Conservation (phyloP, 2,113 vertebrate species). For the Riparia riparia region DNA sequence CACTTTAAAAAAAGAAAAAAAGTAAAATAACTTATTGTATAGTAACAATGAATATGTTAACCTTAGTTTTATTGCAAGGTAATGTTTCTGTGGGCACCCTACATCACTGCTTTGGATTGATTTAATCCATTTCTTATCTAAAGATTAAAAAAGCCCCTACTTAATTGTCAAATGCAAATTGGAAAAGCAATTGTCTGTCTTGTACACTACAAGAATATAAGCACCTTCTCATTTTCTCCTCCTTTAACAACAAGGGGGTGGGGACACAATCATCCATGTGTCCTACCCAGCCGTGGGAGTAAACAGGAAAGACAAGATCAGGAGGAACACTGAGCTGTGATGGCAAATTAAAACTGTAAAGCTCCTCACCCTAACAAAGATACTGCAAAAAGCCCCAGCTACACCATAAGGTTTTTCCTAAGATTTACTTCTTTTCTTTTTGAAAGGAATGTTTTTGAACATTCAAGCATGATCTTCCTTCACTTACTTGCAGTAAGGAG, state of each 20-base stretch:
- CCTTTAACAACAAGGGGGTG: not conserved
- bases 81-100: not conserved
- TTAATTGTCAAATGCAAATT: not conserved
- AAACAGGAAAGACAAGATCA: constrained; percentile 10
- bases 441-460: not conserved
- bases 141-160: not conserved
- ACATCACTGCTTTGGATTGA: not conserved
- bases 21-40: not conserved
- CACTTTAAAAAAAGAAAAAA: not conserved
- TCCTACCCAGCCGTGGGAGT: not conserved
- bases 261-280: not conserved
- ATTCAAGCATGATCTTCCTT: not conserved
- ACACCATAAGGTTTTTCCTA: not conserved
- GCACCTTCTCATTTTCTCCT: not conserved
- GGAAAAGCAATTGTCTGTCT: not conserved
- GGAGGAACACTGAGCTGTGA: not conserved
- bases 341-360: not conserved
- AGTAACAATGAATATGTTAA: not conserved
- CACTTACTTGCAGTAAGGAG: not conserved
- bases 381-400: not conserved
- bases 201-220: not conserved
- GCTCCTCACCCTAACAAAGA: not conserved
- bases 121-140: not conserved
- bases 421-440: not conserved
- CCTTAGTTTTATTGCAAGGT: not conserved